A percentile compares a stretch with the other conserved stretches of the same genome.
These are phyloP conservation scores for Drosophila hydei DNA, from an alignment of 1,140 invertebrate genomes.

Conservation along the genomic window DNA sequence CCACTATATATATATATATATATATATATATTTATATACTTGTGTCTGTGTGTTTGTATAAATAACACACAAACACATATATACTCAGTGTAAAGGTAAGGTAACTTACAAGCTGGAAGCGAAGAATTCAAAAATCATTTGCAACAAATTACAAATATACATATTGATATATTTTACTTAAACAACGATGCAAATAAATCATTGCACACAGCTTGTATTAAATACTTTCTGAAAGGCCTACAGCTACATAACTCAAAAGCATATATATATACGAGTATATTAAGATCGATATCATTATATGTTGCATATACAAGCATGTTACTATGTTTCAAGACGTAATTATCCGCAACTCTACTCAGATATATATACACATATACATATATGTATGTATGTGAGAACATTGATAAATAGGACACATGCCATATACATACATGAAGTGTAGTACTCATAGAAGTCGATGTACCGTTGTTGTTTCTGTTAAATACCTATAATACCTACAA, in stretches of 20 bases:
- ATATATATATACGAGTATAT: slow-evolving; percentile 6
- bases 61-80: too few species aligned
- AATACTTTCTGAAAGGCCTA: slow-evolving; percentile 22
- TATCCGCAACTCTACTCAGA: too few species aligned
- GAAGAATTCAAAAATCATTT: slow-evolving; percentile 17
- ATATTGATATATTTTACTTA: slow-evolving; percentile 2
- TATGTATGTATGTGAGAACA: background rate
- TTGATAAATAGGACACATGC: background rate
- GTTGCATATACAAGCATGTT: background rate
- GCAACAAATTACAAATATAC: slow-evolving; percentile 7
- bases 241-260: slow-evolving; percentile 19
- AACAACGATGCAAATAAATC: slow-evolving; percentile 8
- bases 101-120: slow-evolving; percentile 8
- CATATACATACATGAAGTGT: too few species aligned
- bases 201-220: slow-evolving; percentile 18
- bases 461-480: background rate
- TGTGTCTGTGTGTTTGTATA: background rate
- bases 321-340: too few species aligned
- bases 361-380: background rate
- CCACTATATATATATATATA: background rate
- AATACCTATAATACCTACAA: background rate
- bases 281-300: background rate
- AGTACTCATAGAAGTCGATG: background rate
- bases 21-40: slow-evolving; percentile 6
- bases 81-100: background rate